Evolutionary conservation across 1,140 invertebrate species (phyloP), one percentile per base, ranked within the genome.

Genomic region (Bombus pascuorum): DNA sequence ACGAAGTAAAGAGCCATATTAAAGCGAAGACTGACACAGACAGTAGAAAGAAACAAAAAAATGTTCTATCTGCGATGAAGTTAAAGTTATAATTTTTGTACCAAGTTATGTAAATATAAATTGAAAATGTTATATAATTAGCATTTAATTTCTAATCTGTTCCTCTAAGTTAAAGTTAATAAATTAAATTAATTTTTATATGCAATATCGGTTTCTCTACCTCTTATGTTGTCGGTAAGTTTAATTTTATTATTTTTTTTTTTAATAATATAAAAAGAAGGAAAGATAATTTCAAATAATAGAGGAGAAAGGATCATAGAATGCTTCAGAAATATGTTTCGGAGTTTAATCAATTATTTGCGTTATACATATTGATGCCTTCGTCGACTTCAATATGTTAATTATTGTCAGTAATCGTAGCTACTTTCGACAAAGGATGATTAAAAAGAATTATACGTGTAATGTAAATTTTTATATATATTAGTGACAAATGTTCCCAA

Each of bases 1-100:
- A 98, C 91, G 96, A 98, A 94, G 96, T 96, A 9, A 92, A 94
- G n/a, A 95, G 84, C 83, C 92, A 95, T 47, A 95, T 96, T 74
- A 95, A 95, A 82, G 87, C 90, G n/a, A 96, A 96, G 90, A 88
- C 86, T 47, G 79, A 53, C 28, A 74, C 81, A 68, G 25, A 82
- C 70, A 90, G 82, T 10, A 94, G 92, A 72, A 94, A 93, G 74
- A 95, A 95, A 85, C 86, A 94, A 42, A 94, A 94, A 85, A 78
- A 88, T 34, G 15, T 66, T 39, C 32, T 94, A 53, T 94, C 94
- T 28, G 95, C 95, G 8, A 93, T 95, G 28, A 96, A 95, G 91
- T 85, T 96, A 28, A 96, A 96, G 91, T 93, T 96, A 81, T 96
- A 95, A 93, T 90, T 91, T 90, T 88, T 92, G 62, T 53, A 89